phyloP scores from a whole-genome alignment of 2,888 invertebrate species.

The Orthosia gracilis region DNA sequence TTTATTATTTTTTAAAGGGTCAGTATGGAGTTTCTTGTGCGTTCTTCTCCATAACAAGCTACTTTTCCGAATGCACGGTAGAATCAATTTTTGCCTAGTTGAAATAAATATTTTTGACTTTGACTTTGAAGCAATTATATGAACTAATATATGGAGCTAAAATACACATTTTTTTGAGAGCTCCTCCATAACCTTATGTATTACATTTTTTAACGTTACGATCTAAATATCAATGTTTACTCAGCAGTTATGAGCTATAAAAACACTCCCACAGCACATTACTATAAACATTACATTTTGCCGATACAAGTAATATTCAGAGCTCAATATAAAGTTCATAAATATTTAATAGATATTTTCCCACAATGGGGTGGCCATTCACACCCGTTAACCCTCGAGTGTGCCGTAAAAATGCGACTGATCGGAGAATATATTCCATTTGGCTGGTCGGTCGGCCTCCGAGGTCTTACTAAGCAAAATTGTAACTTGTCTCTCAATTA shows the following conservation, averaged over 20 bases:
- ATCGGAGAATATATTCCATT: constrained; percentile 86
- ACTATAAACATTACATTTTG: constrained; percentile 77
- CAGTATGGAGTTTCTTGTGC: no score
- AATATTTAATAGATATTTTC: constrained; percentile 90
- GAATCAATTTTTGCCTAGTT: no score
- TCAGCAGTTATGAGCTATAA: constrained; percentile 72
- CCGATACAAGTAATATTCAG: constrained; percentile 77
- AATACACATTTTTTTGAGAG: constrained; percentile 28
- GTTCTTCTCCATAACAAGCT: no score
- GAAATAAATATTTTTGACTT: no score
- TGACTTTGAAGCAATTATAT: neutral
- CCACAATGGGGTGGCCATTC: constrained; percentile 90
- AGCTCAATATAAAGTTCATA: constrained; percentile 83
- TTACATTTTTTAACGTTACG: constrained; percentile 63
- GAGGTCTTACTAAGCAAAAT: constrained; percentile 84
- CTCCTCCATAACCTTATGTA: constrained; percentile 43
- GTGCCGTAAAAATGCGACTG: constrained; percentile 84
- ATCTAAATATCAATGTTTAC: constrained; percentile 70
- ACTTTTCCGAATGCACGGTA: no score
- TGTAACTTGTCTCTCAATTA: constrained; percentile 81
- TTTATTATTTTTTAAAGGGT: no score
- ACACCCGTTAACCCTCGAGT: constrained; percentile 88
- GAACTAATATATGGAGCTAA: constrained; percentile 20
- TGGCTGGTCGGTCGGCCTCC: constrained; percentile 68
- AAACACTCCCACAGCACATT: constrained; percentile 74